Evolutionary conservation across 2,888 invertebrate genomes (phyloP).

Genomic region (Drosophila ezoana): DNA sequence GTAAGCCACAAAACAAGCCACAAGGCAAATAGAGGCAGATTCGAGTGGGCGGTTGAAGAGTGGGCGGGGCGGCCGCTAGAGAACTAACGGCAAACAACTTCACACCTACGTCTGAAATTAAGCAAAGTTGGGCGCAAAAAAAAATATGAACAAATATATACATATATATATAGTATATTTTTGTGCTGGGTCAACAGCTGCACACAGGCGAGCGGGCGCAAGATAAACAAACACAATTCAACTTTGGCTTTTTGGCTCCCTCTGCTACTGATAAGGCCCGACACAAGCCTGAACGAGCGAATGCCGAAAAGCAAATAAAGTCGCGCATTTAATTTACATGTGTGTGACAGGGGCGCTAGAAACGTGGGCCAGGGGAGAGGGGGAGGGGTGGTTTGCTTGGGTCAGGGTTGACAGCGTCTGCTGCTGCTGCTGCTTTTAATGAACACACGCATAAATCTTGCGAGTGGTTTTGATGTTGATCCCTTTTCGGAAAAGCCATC

Average conservation of each 20-base stretch:
- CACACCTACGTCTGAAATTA: conserved; percentile 59
- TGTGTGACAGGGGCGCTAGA: background rate
- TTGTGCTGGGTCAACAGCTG: conserved; percentile 42
- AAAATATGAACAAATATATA: conserved; percentile 23
- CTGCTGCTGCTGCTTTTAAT: conserved; percentile 37
- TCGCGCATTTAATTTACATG: conserved; percentile 47
- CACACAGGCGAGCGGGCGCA: conserved; percentile 15
- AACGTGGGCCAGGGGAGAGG: too few relatives aligned
- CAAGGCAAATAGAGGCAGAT: conserved; percentile 39
- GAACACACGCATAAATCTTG: conserved; percentile 55
- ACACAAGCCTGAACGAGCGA: conserved; percentile 40
- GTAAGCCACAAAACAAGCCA: conserved; percentile 66
- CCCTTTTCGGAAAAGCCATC: conserved; percentile 44
- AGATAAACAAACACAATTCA: conserved; percentile 58
- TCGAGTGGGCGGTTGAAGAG: background rate
- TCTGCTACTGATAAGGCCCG: conserved; percentile 42
- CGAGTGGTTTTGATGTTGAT: conserved; percentile 52
- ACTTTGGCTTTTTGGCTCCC: conserved; percentile 43
- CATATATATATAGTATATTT: conserved; percentile 19
- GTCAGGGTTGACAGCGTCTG: background rate
- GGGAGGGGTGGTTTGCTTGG: background rate
- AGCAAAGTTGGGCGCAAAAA: conserved; percentile 42
- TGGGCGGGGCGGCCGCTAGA: background rate
- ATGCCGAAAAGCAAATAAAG: conserved; percentile 46
- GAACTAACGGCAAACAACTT: conserved; percentile 38